Base-by-base conservation (phyloP, 2,113 vertebrate species). In the Hydrochoerus hydrochaeris region DNA sequence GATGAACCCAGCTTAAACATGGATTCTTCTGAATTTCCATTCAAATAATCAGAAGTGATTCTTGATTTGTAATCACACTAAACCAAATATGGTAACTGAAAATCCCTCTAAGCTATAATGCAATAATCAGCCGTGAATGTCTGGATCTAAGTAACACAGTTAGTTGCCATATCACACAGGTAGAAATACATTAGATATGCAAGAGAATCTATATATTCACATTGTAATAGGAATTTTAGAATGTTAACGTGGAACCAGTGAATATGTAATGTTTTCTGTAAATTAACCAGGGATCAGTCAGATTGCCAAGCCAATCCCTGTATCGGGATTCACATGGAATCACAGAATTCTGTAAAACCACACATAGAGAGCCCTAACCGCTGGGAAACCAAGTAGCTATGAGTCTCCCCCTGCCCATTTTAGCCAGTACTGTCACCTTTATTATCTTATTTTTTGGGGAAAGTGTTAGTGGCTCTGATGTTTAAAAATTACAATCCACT, bases 1-100 rank as follows among this genome's bases (percentile, higher is more conserved):
- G 96, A 97, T 97, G 97, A 98, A 97, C 93, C 97, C 88, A 94
- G 96, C 97, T 98, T 98, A 95, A 97, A 98, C 94, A 90, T 46
- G 95, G 98, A 97, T 98, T 98, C 98, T 98, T 97, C 97, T 98
- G 97, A 98, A 98, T 98, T 98, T 98, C 98, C 98, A 98, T 99
- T 98, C 98, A 98, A 95, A 98, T 98, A 97, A 98, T 98, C 97
- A 98, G 96, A 97, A 98, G 97, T 97, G 97, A 98, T 98, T 98
- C 97, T 98, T 44, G 97, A 77, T 98, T 98, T 98, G 98, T 98
- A 98, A 98, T 98, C 98, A 98, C 96, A 98, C 92, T 91, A 97
- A 98, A 98, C 97, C 98, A 98, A 97, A 97, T 97, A 92, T 80
- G 67, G 89, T 97, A 92, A 97, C 97, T 97, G 93, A 98, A 98